Evolutionary conservation across 1,140 invertebrate genomes (phyloP).

Genomic region (Cydia amplana): DNA sequence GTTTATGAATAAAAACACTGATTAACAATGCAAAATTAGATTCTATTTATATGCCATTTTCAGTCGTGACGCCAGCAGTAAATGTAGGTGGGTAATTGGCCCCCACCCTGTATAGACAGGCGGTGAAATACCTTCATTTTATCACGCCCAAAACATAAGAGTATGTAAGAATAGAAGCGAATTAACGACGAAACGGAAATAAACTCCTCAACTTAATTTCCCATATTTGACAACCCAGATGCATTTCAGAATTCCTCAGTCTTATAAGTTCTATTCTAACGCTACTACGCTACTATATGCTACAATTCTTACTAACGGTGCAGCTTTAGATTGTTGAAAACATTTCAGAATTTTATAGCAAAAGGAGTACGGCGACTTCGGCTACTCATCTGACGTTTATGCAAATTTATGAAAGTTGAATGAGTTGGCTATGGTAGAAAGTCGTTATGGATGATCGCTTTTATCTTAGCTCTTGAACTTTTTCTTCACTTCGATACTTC

Average conservation of each 20-base stretch:
- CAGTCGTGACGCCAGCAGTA: too few relatives aligned
- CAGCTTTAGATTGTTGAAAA: not conserved
- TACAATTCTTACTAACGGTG: not conserved
- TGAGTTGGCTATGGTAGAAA: not conserved
- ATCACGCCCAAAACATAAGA: not conserved
- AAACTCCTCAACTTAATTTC: not conserved
- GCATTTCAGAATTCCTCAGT: not conserved
- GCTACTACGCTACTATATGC: not conserved
- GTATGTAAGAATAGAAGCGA: not conserved
- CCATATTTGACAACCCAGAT: not conserved
- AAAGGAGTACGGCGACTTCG: not conserved
- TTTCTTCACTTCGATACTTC: not conserved
- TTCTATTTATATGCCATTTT: too few relatives aligned
- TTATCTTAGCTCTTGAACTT: not conserved
- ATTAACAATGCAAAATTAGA: too few relatives aligned
- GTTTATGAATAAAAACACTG: too few relatives aligned
- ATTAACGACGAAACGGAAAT: not conserved
- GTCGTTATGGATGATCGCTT: not conserved
- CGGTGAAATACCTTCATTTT: too few relatives aligned
- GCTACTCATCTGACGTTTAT: constrained; percentile 6
- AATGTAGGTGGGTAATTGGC: too few relatives aligned
- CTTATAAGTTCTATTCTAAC: too few relatives aligned
- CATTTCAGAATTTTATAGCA: not conserved
- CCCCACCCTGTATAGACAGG: too few relatives aligned
- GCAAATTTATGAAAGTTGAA: not conserved